Conservation (phyloP, 2,797 vertebrate genomes). For the Muscicapa striata region DNA sequence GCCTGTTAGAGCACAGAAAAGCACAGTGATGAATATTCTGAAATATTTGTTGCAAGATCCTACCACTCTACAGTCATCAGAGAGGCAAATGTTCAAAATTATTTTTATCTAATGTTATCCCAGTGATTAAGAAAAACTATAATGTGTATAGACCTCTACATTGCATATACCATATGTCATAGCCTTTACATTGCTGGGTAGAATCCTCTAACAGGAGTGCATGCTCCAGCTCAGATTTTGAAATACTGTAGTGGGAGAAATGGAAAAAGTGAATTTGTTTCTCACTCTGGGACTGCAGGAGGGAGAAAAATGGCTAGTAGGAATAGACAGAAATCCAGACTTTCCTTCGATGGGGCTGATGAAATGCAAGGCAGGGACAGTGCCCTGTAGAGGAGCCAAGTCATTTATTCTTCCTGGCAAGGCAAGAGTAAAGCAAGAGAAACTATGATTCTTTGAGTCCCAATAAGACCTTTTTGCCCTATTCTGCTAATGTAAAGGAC, state of each 20-base stretch:
- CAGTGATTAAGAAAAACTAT: background rate
- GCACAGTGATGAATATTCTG: background rate
- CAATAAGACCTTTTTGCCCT: background rate
- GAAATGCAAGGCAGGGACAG: background rate
- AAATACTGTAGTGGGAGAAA: background rate
- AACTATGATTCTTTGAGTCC: background rate
- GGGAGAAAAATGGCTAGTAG: background rate
- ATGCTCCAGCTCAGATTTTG: background rate
- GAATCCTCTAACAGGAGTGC: background rate
- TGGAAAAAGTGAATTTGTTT: background rate
- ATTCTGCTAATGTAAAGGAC: background rate
- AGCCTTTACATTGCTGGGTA: background rate
- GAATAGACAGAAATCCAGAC: background rate
- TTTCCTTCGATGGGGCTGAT: background rate
- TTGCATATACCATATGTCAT: background rate
- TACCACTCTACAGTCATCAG: background rate
- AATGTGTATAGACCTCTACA: background rate
- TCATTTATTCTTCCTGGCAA: background rate
- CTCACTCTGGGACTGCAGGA: background rate
- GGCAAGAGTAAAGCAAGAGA: background rate
- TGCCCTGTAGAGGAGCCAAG: background rate
- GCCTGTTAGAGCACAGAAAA: background rate
- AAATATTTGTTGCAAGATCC: conserved; percentile 24
- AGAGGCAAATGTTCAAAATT: background rate
- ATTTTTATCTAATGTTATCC: background rate